phyloP scores from a whole-genome alignment of 2,113 vertebrate species.

The Hiodon alosoides region DNA sequence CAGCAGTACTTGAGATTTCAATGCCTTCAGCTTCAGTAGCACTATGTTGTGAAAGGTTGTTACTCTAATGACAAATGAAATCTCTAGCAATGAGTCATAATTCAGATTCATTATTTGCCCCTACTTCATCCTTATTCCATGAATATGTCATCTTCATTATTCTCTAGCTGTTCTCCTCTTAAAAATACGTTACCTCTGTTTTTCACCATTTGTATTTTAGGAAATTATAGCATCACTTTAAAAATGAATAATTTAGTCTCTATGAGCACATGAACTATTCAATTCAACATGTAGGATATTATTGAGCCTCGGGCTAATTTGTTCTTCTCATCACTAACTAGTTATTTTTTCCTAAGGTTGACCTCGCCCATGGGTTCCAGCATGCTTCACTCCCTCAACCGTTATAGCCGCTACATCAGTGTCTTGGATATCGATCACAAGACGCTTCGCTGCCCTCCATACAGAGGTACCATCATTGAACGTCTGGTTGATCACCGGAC shows the following conservation, averaged over 20 bases:
- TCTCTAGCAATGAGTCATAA: slow-evolving; percentile 2
- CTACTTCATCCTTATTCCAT: not conserved
- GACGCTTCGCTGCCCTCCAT: slow-evolving; percentile 77
- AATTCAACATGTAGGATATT: too few relatives aligned
- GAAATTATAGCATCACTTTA: too few relatives aligned
- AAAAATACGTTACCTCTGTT: too few relatives aligned
- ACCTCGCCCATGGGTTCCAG: slow-evolving; percentile 52
- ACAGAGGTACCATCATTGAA: slow-evolving; percentile 71
- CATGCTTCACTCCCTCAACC: slow-evolving; percentile 68
- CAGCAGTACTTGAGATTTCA: not conserved
- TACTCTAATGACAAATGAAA: not conserved
- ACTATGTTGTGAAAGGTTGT: slow-evolving; percentile 7
- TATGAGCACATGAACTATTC: too few relatives aligned
- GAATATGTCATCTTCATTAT: too few relatives aligned
- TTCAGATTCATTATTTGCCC: not conserved
- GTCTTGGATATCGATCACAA: slow-evolving; percentile 84
- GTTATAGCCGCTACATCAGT: slow-evolving; percentile 81
- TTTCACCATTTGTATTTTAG: too few relatives aligned
- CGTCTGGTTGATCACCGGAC: slow-evolving; percentile 72
- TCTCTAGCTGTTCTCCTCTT: too few relatives aligned
- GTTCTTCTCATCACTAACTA: not conserved
- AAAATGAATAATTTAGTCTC: too few relatives aligned
- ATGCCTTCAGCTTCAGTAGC: not conserved
- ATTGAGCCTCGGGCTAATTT: too few relatives aligned
- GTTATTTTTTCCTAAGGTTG: slow-evolving; percentile 44